These are phyloP conservation scores for Drosophila kikkawai DNA, from an alignment of 1,140 invertebrate genomes.

Conservation along the genomic window DNA sequence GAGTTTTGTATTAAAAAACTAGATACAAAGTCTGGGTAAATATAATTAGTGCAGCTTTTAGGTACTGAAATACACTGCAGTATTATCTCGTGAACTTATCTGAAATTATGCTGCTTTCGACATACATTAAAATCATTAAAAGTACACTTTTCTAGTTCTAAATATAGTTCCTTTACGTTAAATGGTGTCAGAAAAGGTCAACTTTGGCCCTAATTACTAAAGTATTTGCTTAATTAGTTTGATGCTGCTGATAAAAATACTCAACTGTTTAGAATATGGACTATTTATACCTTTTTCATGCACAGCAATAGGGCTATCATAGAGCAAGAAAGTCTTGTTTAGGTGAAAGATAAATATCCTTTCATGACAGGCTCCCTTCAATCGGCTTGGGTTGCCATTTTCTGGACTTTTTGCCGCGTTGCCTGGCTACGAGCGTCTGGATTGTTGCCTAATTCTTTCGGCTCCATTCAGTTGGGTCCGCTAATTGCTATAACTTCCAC, in stretches of 20 bases:
- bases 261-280: not conserved
- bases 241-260: conserved; percentile 3
- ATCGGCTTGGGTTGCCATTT: conserved; percentile 14
- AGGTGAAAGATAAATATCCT: conserved; percentile 19
- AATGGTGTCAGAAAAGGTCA: not conserved
- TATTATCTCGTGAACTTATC: not conserved
- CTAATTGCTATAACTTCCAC: conserved; percentile 63
- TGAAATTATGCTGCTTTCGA: not conserved
- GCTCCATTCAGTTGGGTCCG: conserved; percentile 42
- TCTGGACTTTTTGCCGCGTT: conserved; percentile 11
- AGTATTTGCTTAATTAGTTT: conserved; percentile 10
- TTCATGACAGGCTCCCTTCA: conserved; percentile 15
- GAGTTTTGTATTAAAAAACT: not conserved
- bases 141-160: not conserved
- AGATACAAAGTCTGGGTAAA: not conserved
- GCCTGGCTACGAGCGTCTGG: conserved; percentile 28
- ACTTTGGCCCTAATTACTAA: not conserved
- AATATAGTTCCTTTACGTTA: not conserved
- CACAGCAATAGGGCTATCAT: not conserved
- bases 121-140: not conserved
- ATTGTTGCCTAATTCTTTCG: conserved; percentile 39
- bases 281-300: not conserved
- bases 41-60: not conserved
- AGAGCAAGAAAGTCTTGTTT: conserved; percentile 1
- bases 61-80: too few relatives aligned